Percentiles rank a stretch among this genome's conserved stretches.
These are phyloP conservation scores for Schizotus pectinicornis DNA, from an alignment of 2,888 invertebrate species.

Conservation along the genomic window DNA sequence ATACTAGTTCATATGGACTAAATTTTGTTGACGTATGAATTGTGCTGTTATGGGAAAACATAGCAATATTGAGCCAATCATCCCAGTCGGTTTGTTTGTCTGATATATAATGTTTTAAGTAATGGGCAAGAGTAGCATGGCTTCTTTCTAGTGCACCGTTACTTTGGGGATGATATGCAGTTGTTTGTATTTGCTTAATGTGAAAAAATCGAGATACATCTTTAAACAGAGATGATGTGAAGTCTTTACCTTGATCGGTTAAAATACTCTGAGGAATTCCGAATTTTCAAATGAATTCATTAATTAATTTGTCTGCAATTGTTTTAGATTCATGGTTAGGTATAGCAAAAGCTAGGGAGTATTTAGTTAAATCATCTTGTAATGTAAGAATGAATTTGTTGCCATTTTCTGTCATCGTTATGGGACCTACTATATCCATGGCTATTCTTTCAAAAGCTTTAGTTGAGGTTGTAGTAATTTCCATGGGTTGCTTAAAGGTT, in stretches of 20 bases:
- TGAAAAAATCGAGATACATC: conserved; percentile 40
- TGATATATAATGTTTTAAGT: conserved; percentile 40
- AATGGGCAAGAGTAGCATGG: conserved; percentile 42
- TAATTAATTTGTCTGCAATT: conserved; percentile 40
- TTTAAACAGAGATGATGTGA: conserved; percentile 36
- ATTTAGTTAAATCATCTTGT: conserved; percentile 52
- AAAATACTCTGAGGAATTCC: conserved; percentile 23
- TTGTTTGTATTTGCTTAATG: conserved; percentile 41
- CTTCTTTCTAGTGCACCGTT: conserved; percentile 44
- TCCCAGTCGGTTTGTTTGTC: conserved; percentile 44
- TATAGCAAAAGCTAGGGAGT: conserved; percentile 43
- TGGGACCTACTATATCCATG: conserved; percentile 48
- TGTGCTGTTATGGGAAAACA: conserved; percentile 41
- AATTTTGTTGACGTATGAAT: conserved; percentile 39
- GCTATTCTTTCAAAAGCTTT: conserved; percentile 43
- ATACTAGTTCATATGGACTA: no score
- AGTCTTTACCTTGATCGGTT: conserved; percentile 29
- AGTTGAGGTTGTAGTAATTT: conserved; percentile 41
- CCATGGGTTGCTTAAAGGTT: no score
- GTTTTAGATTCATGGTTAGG: conserved; percentile 47
- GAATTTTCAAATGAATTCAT: conserved; percentile 36
- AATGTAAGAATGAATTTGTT: conserved; percentile 49
- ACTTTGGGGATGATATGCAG: conserved; percentile 41
- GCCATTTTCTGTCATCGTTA: conserved; percentile 42
- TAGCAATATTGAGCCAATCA: conserved; percentile 38